Conservation (phyloP, 2,797 vertebrate genomes). For the Gymnodraco acuticeps region DNA sequence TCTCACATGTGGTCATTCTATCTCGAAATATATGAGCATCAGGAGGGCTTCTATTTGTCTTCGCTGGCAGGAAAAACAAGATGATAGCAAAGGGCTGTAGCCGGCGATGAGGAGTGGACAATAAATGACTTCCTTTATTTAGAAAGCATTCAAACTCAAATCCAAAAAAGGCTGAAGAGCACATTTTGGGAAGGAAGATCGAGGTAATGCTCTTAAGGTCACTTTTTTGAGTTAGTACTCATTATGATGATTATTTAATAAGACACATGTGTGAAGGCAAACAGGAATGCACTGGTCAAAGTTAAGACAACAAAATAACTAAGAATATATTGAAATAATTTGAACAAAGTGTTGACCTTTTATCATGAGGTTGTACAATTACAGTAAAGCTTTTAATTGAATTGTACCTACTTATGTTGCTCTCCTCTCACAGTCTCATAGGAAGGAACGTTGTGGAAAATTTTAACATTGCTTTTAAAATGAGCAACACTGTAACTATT, state of each 20-base stretch:
- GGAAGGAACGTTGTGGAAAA: slow-evolving; percentile 10
- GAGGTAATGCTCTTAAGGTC: not conserved
- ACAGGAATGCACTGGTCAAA: not conserved
- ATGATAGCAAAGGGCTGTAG: slow-evolving; percentile 33
- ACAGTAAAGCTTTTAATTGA: not conserved
- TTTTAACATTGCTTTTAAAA: slow-evolving; percentile 6
- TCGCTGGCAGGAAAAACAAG: slow-evolving; percentile 26
- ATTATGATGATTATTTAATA: not conserved
- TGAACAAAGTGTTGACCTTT: not conserved
- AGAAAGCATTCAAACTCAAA: slow-evolving; percentile 27
- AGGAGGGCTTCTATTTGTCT: slow-evolving; percentile 48
- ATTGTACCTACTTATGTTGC: not conserved
- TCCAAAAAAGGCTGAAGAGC: slow-evolving; percentile 6
- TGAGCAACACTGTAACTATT: not conserved
- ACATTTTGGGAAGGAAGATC: slow-evolving; percentile 9
- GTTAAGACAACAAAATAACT: not conserved
- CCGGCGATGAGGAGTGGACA: slow-evolving; percentile 17
- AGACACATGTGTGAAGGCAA: not conserved
- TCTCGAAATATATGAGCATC: slow-evolving; percentile 42
- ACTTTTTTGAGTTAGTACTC: not conserved
- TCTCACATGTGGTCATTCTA: slow-evolving; percentile 29
- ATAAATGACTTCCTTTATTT: slow-evolving; percentile 43
- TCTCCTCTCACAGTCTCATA: not conserved
- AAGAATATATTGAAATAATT: not conserved
- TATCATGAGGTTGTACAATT: not conserved